Base-by-base conservation (phyloP, 2,888 invertebrate species). In the Cordilura impudica region DNA sequence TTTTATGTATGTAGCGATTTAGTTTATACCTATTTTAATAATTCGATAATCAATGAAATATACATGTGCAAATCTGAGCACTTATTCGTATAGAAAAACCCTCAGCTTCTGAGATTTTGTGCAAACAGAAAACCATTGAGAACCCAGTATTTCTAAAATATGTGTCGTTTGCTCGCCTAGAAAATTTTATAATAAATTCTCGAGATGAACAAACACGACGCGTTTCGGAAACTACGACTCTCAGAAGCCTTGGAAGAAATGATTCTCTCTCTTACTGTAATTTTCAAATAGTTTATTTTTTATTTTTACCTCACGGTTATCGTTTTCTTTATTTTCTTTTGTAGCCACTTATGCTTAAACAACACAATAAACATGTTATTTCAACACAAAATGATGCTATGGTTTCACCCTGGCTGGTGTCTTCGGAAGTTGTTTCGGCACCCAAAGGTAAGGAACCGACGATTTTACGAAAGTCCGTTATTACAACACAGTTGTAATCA, bases 381-480 rank as follows among this genome's bases (percentile, higher is more conserved):
- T 85, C 91, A 90, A 87, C 87, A 72, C 85, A 87, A 81, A 88
- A 91, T 43, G 88, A 91, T 76, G 92, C 93, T 10, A 94, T 94
- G 87, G 91, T 95, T 3, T 95, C 95, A 3, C 96, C 96, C 0
- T 96, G 96, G 96, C 90, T 96, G 81, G 96, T 96, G 43, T 93
- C 94, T 35, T 93, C 94, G 12, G 95, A 95, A 85, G 93, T 94
- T 18, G 92, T 93, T 35, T 93, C 94, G 53, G 91, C 92, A 78
- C 93, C 83, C 92, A 94, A 87, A 92, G 93, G 86, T 91, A 93
- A 85, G 91, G 93, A 93, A 81, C 93, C 93, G 56, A 92, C 93
- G 67, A 94, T 96, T 83, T 94, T 95, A 86, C 93, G 96, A 83
- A 96, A 96, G 90, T 95, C 96, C 78, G 96, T 96, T 85, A 96